phyloP scores from a whole-genome alignment of 2,797 vertebrate species.

The Thalassophryne amazonica region DNA sequence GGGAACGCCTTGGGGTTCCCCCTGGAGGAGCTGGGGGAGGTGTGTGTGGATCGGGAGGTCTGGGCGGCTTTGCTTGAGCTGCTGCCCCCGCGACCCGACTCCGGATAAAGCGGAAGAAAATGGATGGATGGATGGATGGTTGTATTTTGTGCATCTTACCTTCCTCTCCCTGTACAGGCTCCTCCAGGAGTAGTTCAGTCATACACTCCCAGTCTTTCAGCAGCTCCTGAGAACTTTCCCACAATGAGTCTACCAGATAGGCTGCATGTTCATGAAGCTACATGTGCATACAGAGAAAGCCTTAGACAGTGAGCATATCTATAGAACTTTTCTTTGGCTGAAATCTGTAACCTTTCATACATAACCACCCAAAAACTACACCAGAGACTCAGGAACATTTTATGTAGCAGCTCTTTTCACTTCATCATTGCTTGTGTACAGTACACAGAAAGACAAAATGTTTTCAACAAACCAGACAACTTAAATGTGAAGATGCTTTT shows the following conservation, averaged over 20 bases:
- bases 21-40: too few relatives aligned
- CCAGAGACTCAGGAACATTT: neutral
- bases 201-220: constrained; percentile 99
- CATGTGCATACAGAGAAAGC: neutral
- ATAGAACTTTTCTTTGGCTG: neutral
- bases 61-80: too few relatives aligned
- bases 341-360: neutral
- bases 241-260: constrained; percentile 97
- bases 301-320: neutral
- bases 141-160: constrained; percentile 68
- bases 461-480: too few relatives aligned
- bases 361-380: neutral
- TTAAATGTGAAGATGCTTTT: too few relatives aligned
- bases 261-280: constrained; percentile 98
- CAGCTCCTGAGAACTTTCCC: constrained; percentile 99
- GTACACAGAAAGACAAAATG: too few relatives aligned
- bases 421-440: too few relatives aligned
- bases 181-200: constrained; percentile 95
- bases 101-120: too few relatives aligned
- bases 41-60: too few relatives aligned
- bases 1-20: too few relatives aligned
- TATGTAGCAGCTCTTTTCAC: too few relatives aligned
- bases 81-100: too few relatives aligned
- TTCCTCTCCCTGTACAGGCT: constrained; percentile 96
- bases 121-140: neutral